Conservation (phyloP, 2,113 vertebrate genomes). For the Delphinapterus leucas region DNA sequence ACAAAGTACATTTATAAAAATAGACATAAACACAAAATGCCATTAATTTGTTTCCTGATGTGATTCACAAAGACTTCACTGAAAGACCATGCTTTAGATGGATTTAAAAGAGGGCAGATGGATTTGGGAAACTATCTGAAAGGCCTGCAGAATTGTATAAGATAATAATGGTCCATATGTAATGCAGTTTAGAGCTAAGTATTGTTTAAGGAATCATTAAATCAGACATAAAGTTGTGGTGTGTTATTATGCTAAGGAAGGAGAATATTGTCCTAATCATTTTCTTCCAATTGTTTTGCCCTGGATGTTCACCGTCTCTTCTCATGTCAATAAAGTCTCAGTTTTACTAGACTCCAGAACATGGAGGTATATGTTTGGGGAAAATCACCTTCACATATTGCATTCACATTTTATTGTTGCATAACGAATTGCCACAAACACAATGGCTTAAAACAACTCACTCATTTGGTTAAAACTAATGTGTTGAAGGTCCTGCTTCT, state of each 20-base stretch:
- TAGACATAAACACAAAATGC: neutral
- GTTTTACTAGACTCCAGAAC: neutral
- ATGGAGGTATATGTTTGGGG: neutral
- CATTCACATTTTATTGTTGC: neutral
- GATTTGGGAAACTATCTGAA: conserved; percentile 19
- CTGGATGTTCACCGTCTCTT: neutral
- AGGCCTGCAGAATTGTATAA: neutral
- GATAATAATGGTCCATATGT: neutral
- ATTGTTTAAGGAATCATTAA: conserved; percentile 38
- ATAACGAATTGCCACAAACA: neutral
- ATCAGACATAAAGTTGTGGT: neutral
- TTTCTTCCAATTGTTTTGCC: neutral
- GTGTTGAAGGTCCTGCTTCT: neutral
- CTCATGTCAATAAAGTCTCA: neutral
- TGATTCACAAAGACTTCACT: neutral
- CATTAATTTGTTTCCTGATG: neutral
- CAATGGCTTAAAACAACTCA: neutral
- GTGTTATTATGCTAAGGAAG: neutral
- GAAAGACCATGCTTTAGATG: neutral
- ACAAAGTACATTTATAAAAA: neutral
- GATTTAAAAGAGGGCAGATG: neutral
- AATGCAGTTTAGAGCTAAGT: neutral
- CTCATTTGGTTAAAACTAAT: neutral
- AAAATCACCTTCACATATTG: neutral
- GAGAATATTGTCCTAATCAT: neutral